A percentile compares a stretch with the other conserved stretches of the same genome.
Evolutionary conservation across 2,888 invertebrate genomes (phyloP).

Genomic region (Eupithecia vulgata): DNA sequence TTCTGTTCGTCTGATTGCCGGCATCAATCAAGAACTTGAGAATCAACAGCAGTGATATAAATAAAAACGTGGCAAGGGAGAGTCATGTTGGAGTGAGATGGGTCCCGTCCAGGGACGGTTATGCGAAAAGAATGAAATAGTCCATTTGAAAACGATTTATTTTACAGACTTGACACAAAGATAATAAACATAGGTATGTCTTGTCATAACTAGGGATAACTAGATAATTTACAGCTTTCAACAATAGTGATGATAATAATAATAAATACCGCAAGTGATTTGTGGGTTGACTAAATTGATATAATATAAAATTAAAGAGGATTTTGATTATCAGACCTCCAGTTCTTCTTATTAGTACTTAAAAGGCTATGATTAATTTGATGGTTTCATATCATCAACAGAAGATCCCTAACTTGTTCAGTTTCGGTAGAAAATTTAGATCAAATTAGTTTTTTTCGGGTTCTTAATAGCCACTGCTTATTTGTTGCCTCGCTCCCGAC

Average conservation of each 20-base stretch:
- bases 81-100: not conserved
- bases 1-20: slow-evolving; percentile 39
- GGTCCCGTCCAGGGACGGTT: slow-evolving; percentile 18
- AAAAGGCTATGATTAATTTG: not conserved
- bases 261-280: not conserved
- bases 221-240: not conserved
- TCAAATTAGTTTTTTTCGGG: slow-evolving; percentile 43
- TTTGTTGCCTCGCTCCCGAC: slow-evolving; percentile 33
- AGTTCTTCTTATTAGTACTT: not conserved
- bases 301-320: not conserved
- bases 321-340: not conserved
- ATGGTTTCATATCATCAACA: not conserved
- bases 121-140: not conserved
- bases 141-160: not conserved
- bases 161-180: not conserved
- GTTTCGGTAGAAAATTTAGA: slow-evolving; percentile 40
- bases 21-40: slow-evolving; percentile 46
- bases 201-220: not conserved
- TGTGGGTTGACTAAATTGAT: not conserved
- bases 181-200: not conserved
- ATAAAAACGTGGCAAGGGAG: slow-evolving; percentile 34
- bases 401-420: slow-evolving; percentile 27
- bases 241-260: not conserved
- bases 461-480: slow-evolving; percentile 34
- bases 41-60: slow-evolving; percentile 44